Conservation (phyloP, 2,888 invertebrate species). For the Cantharis rufa region DNA sequence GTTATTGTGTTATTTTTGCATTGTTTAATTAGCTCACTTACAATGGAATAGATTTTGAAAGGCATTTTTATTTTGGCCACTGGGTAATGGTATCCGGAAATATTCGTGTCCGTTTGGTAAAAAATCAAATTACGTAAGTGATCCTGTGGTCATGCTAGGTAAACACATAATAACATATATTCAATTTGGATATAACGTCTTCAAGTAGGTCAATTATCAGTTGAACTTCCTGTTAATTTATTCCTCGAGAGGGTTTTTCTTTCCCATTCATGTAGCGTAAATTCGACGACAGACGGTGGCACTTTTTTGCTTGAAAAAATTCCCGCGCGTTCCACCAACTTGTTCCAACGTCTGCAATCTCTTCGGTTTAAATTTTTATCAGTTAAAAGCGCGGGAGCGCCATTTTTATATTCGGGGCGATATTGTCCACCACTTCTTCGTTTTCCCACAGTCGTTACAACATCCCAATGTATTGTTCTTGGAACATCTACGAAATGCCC, state of each 20-base stretch:
- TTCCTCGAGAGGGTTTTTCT: slow-evolving; percentile 6
- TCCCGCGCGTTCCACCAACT: slow-evolving; percentile 25
- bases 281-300: slow-evolving; percentile 29
- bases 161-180: slow-evolving; percentile 17
- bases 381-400: slow-evolving; percentile 3
- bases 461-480: slow-evolving; percentile 23
- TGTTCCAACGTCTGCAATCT: slow-evolving; percentile 13
- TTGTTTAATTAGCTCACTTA: not conserved
- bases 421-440: slow-evolving; percentile 32
- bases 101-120: not conserved
- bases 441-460: slow-evolving; percentile 35
- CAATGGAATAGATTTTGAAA: not conserved
- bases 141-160: slow-evolving; percentile 16
- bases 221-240: slow-evolving; percentile 6
- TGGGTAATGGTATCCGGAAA: not conserved
- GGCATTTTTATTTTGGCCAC: not conserved
- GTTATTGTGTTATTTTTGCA: not conserved
- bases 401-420: not conserved
- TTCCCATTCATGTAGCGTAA: slow-evolving; percentile 31
- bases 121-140: not conserved
- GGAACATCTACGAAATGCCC: slow-evolving; percentile 19
- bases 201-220: slow-evolving; percentile 22
- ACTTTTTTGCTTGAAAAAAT: slow-evolving; percentile 13
- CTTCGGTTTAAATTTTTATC: not conserved
- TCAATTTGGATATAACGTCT: slow-evolving; percentile 26